Conservation (phyloP, 1,140 invertebrate genomes). For the Phymorhynchus buccinoides region DNA sequence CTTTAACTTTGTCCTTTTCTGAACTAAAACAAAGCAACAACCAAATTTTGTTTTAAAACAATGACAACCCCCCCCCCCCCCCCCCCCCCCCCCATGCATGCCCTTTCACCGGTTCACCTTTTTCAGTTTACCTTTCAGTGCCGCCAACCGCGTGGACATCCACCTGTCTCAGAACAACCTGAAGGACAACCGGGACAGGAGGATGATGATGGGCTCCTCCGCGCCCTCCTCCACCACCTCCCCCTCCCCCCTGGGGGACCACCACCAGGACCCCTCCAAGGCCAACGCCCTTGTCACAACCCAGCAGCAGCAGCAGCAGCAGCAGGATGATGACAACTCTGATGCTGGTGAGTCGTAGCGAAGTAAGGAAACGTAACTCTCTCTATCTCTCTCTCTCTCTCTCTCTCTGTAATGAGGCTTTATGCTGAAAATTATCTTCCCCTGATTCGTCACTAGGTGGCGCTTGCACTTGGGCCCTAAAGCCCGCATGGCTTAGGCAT, state of each 20-base stretch:
- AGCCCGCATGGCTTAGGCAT: too few species aligned
- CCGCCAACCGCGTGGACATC: constrained; percentile 55
- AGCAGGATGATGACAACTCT: constrained; percentile 51
- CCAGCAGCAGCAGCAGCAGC: constrained; percentile 35
- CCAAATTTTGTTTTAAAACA: too few species aligned
- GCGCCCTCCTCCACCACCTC: too few species aligned
- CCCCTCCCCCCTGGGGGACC: constrained; percentile 33
- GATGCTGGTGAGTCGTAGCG: constrained; percentile 55
- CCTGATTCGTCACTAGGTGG: too few species aligned
- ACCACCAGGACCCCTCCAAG: constrained; percentile 49
- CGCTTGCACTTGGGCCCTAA: too few species aligned
- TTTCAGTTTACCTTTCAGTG: constrained; percentile 63
- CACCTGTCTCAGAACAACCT: constrained; percentile 67
- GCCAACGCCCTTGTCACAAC: constrained; percentile 31
- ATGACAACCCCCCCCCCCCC: too few species aligned
- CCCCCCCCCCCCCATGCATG: too few species aligned
- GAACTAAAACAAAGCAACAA: too few species aligned
- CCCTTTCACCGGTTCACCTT: constrained; percentile 25
- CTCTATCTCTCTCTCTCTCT: not conserved
- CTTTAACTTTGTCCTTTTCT: too few species aligned
- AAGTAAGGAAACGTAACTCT: too few species aligned
- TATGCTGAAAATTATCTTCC: too few species aligned
- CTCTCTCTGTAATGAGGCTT: too few species aligned
- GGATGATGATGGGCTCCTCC: constrained; percentile 36
- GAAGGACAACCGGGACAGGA: constrained; percentile 64